phyloP scores from a whole-genome alignment of 1,140 invertebrate species.

The Halictus rubicundus region DNA sequence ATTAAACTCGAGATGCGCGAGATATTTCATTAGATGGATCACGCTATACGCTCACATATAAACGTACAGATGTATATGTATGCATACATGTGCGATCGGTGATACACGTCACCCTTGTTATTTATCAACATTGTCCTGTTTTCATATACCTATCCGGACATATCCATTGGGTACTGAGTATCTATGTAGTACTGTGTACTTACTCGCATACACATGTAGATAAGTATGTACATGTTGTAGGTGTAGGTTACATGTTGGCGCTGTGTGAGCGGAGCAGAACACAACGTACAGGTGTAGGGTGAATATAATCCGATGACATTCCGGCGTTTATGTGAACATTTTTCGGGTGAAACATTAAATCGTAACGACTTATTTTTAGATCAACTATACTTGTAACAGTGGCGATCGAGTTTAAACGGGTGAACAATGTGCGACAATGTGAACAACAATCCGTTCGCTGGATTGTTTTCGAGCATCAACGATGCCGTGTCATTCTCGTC shows the following conservation, averaged over 20 bases:
- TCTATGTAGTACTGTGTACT: too few relatives aligned
- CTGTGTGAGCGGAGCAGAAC: neutral
- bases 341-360: slow-evolving; percentile 7
- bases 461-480: slow-evolving; percentile 74
- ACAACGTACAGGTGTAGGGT: neutral
- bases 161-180: too few relatives aligned
- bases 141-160: too few relatives aligned
- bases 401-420: slow-evolving; percentile 12
- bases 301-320: slow-evolving; percentile 9
- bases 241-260: neutral
- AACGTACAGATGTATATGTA: too few relatives aligned
- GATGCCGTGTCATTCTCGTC: slow-evolving; percentile 72
- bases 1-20: too few relatives aligned
- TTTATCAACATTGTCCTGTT: too few relatives aligned
- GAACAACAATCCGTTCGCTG: slow-evolving; percentile 79
- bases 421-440: slow-evolving; percentile 73
- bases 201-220: too few relatives aligned
- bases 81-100: too few relatives aligned
- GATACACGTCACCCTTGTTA: too few relatives aligned
- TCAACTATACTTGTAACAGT: slow-evolving; percentile 14
- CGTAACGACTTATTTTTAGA: neutral
- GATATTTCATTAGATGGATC: too few relatives aligned
- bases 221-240: neutral
- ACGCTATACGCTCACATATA: too few relatives aligned
- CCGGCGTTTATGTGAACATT: neutral